Percentiles rank a stretch among this genome's conserved stretches.
These are phyloP conservation scores for Lasioglossum marginatum DNA, from an alignment of 2,888 invertebrate species.

Conservation along the genomic window DNA sequence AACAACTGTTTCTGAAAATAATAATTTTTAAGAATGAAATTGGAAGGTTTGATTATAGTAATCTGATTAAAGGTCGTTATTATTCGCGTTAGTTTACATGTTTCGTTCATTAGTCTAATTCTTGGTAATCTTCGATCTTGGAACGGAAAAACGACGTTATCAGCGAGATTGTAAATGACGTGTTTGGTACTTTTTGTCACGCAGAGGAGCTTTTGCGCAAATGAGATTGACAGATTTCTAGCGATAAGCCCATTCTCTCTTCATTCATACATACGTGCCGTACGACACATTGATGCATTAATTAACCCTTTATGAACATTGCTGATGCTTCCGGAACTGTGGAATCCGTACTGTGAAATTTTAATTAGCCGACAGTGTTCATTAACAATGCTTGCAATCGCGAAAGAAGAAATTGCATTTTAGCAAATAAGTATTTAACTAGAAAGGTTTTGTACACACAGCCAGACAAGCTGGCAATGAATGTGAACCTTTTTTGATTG, in stretches of 20 bases:
- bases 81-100: neutral
- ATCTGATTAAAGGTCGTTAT: neutral
- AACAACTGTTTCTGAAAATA: no score
- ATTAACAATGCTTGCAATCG: no score
- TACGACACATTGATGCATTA: slow-evolving; percentile 10
- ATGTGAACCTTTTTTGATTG: no score
- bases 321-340: neutral
- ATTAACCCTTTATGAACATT: neutral
- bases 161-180: neutral
- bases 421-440: no score
- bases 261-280: neutral
- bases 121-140: slow-evolving; percentile 9
- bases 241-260: neutral
- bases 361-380: neutral
- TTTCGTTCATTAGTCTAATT: slow-evolving; percentile 44
- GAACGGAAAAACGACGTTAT: slow-evolving; percentile 20
- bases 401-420: no score
- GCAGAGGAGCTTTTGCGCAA: slow-evolving; percentile 28
- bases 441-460: no score
- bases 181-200: slow-evolving; percentile 25
- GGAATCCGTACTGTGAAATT: neutral
- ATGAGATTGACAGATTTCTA: slow-evolving; percentile 18
- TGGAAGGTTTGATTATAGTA: no score
- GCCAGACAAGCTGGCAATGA: no score
- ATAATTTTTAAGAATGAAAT: no score